Evolutionary conservation across 2,113 vertebrate species (phyloP).

Genomic region (Gadus chalcogrammus): DNA sequence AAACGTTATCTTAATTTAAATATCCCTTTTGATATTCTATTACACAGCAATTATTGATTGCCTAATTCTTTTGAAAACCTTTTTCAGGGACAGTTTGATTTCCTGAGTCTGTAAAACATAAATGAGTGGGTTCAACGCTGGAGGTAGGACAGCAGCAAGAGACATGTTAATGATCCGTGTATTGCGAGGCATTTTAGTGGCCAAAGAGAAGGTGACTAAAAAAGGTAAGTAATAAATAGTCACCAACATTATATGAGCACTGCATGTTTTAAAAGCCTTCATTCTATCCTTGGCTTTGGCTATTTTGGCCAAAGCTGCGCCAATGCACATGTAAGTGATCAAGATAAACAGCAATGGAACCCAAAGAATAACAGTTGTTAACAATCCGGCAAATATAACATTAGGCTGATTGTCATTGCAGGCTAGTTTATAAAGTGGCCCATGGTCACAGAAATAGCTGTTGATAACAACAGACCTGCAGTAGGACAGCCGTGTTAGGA

Average conservation of each 20-base stretch:
- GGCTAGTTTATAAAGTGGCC: constrained; percentile 33
- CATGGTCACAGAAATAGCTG: constrained; percentile 50
- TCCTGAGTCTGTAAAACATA: constrained; percentile 46
- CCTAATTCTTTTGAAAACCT: constrained; percentile 21
- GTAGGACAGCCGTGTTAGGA: constrained; percentile 60
- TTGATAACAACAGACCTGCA: constrained; percentile 36
- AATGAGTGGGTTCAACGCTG: constrained; percentile 43
- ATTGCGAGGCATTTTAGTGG: constrained; percentile 44
- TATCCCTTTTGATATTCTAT: too few species aligned
- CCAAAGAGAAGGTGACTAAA: constrained; percentile 15
- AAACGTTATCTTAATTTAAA: too few species aligned
- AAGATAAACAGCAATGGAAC: constrained; percentile 33
- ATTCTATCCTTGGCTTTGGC: constrained; percentile 9
- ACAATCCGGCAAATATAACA: constrained; percentile 8
- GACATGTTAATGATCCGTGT: constrained; percentile 64
- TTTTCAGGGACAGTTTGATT: constrained; percentile 21
- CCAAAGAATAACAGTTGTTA: constrained; percentile 9
- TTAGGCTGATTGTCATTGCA: constrained; percentile 35
- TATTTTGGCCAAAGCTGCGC: constrained; percentile 26
- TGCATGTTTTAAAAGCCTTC: constrained; percentile 34
- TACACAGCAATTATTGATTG: not conserved
- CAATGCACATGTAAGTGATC: constrained; percentile 45
- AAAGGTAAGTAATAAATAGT: constrained; percentile 27
- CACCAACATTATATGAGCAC: constrained; percentile 27
- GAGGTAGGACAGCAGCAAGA: constrained; percentile 40